Base-by-base conservation (phyloP, 2,888 invertebrate species). In the Agonopterix arenella region DNA sequence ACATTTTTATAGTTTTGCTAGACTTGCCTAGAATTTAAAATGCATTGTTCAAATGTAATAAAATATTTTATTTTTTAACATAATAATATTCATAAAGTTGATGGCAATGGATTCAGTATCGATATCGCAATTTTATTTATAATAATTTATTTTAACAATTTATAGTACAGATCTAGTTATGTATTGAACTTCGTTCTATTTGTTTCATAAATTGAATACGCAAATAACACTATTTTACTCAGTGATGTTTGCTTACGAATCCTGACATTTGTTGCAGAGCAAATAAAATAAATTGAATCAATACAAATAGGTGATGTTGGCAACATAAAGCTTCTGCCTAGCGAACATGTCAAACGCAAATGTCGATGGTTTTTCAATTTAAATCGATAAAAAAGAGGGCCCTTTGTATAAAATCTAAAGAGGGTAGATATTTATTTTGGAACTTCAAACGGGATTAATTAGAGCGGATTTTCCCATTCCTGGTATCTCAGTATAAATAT, bases 341-440 rank as follows among this genome's bases (percentile, higher is more conserved):
- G 70, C 64, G 66, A 28, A 70, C 69, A 70, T 72, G 77, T 77
- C 81, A 80, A 68, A 67, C 58, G 75, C 76, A 73, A 78, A 73
- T 71, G 71, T 80, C 79, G 76, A 82, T 82, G 72, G 70, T 76
- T 78, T 80, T 80, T 76, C 79, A 80, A 82, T 84, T 81, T 80
- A 74, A 80, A 82, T 83, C 79, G 76, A 83, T 79, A 67, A 62
- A 72, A 28, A 64, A 61, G 73, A 66, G 68, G 72, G 70, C 67
- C 66, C 64, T 63, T 60, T 54, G 53, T 57, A 54, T 54, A 56
- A 47, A 56, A 49, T 47, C 48, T 56, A 57, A 57, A 58, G 64
- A 65, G 67, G 60, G 48, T 51, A 37, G 47, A 43, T 56, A 65
- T 68, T 56, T 68, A 65, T 69, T 68, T 67, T 66, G 50, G 51